Base-by-base conservation (phyloP, 2,888 invertebrate species). In the Orthosia gothica region DNA sequence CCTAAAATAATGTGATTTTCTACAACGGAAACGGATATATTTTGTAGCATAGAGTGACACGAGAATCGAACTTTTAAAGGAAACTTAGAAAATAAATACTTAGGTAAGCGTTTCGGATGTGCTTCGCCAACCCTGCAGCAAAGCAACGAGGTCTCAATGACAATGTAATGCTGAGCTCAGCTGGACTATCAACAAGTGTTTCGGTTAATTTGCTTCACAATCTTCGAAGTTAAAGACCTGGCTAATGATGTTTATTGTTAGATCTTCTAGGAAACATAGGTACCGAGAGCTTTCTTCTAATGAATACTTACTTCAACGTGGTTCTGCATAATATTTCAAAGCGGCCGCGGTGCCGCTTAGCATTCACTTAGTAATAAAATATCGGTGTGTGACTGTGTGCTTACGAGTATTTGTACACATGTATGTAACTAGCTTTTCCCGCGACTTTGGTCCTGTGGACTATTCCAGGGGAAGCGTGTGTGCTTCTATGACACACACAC, bases 171-270 rank as follows among this genome's bases (percentile, higher is more conserved):
- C 20, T 47, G 50, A 54, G 40, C 61, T 61, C 45, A 70, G 15
- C 63, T 20, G 1, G 26, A 63, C 63, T 64, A 68, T 57, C 55
- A 54, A 67, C 57, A 50, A 71, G 66, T 79, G 79, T 74, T 83
- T 57, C 69, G 40, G 64, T 55, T 83, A 83, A 80, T 80, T 81
- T 75, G 70, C 64, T 74, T 68, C 75, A 75, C 69, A 83, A 79
- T 73, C 54, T 73, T 73, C 40, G 62, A 62, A 13, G 68, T 52
- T 68, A 50, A 73, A 59, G 67, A 58, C 16, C 47, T 62, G 13
- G 70, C 70, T 83, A 84, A 82, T 82, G 59, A 54, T 83, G 55
- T 80, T 75, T 80, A 80, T 83, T 80, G 66, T 75, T 63, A 40
- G 47, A 12, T 58, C 18, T 70, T 63, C 68, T 47, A 40, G 52